These are phyloP conservation scores for Ephialtes manifestator DNA, from an alignment of 2,888 invertebrate species.

Conservation along the genomic window DNA sequence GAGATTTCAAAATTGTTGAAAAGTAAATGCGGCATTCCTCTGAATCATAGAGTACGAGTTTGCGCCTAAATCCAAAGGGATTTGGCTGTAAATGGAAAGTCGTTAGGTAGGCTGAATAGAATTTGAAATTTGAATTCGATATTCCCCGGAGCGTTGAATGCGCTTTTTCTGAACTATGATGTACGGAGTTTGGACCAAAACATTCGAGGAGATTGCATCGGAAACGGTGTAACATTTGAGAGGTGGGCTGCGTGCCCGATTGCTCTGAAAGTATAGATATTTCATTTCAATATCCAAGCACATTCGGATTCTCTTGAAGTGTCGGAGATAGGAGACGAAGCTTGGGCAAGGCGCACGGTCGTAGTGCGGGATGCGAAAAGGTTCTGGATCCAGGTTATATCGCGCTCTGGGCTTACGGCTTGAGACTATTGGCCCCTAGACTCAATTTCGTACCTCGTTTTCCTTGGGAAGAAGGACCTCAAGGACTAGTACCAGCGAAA, in stretches of 20 bases:
- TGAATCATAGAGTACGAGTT: background rate
- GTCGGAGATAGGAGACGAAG: slow-evolving; percentile 25
- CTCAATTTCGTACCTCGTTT: slow-evolving; percentile 69
- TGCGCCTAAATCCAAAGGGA: background rate
- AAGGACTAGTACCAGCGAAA: slow-evolving; percentile 33
- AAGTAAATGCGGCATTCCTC: background rate
- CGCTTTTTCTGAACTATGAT: background rate
- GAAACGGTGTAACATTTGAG: background rate
- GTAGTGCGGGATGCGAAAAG: slow-evolving; percentile 1
- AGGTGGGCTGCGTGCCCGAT: slow-evolving; percentile 31
- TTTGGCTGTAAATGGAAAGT: background rate
- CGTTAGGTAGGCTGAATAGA: background rate
- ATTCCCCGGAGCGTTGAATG: too few species aligned
- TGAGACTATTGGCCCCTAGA: slow-evolving; percentile 64
- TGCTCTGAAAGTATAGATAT: slow-evolving; percentile 58
- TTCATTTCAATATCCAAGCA: slow-evolving; percentile 63
- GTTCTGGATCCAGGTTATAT: slow-evolving; percentile 30
- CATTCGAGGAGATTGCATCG: background rate
- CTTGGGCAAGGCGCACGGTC: slow-evolving; percentile 18
- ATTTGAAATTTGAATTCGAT: too few species aligned
- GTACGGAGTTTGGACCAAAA: background rate
- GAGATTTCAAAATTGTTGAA: background rate
- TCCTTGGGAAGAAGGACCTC: slow-evolving; percentile 43
- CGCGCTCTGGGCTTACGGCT: slow-evolving; percentile 52
- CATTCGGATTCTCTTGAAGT: slow-evolving; percentile 54